phyloP scores from a whole-genome alignment of 30 jellyfish, hydroid and myxozoan species.

The Cassiopea andromeda region DNA sequence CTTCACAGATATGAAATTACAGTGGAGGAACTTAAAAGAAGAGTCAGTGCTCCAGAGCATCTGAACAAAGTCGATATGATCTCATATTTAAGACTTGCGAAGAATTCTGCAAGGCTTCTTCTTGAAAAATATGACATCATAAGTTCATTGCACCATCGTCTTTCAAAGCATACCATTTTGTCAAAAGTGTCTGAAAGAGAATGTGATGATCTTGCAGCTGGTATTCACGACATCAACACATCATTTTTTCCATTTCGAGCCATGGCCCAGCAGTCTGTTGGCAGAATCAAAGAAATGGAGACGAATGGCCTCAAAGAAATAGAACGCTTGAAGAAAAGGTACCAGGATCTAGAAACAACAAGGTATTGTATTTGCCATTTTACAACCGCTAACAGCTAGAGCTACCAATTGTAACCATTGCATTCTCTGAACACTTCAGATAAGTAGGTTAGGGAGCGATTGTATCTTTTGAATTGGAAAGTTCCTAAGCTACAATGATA shows the following conservation, averaged over 20 bases:
- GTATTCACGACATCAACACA: slow-evolving; percentile 61
- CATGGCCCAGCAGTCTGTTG: slow-evolving; percentile 47
- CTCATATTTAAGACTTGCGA: slow-evolving; percentile 89
- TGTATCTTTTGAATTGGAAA: too few species aligned
- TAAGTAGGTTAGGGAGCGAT: too few species aligned
- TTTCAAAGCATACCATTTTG: slow-evolving; percentile 80
- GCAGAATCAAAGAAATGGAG: not conserved
- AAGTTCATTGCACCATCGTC: slow-evolving; percentile 75
- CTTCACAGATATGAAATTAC: slow-evolving; percentile 75
- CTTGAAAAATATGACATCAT: slow-evolving; percentile 76
- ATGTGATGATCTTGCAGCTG: slow-evolving; percentile 82
- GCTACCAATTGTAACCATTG: too few species aligned
- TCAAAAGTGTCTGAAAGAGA: slow-evolving; percentile 88
- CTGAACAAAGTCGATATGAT: slow-evolving; percentile 95
- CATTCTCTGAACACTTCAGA: too few species aligned
- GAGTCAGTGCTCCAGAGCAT: slow-evolving; percentile 86
- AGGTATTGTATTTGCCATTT: slow-evolving; percentile 32
- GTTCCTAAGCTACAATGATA: too few species aligned
- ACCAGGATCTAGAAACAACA: slow-evolving; percentile 58
- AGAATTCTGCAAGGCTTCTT: slow-evolving; percentile 83
- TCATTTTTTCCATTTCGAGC: slow-evolving; percentile 71
- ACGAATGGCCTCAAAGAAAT: not conserved
- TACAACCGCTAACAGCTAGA: too few species aligned
- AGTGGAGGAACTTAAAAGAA: slow-evolving; percentile 75
- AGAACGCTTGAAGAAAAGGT: slow-evolving; percentile 33